Conservation (phyloP, 2,113 vertebrate species). For the Psilopsiagon aymara region DNA sequence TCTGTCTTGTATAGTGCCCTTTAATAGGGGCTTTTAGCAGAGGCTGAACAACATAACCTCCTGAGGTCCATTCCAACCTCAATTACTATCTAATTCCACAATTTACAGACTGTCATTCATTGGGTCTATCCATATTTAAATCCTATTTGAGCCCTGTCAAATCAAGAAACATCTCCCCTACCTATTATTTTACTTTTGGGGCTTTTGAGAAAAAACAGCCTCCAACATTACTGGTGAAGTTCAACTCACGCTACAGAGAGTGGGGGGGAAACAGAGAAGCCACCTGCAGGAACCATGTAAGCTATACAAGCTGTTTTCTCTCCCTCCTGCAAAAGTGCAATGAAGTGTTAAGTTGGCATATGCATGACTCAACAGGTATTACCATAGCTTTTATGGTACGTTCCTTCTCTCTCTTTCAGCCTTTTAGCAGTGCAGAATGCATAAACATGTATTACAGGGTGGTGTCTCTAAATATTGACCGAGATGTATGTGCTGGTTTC, state of each 20-base stretch:
- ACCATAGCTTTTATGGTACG: not conserved
- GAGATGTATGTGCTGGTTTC: not conserved
- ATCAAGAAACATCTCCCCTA: accelerated
- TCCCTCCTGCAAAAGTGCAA: not conserved
- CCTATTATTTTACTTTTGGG: not conserved
- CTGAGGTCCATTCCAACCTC: not conserved
- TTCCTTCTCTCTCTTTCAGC: not conserved
- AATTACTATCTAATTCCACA: not conserved
- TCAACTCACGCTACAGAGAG: not conserved
- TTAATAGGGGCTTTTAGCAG: not conserved
- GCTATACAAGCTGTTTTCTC: not conserved
- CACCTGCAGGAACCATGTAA: not conserved
- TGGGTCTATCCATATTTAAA: not conserved
- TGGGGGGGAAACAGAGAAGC: not conserved
- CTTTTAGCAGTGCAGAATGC: not conserved
- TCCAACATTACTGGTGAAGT: not conserved
- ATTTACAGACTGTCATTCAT: not conserved
- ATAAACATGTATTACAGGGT: not conserved
- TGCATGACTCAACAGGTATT: not conserved
- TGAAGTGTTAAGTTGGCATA: not conserved
- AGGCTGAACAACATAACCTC: not conserved
- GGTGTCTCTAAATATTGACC: not conserved
- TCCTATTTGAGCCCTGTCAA: not conserved
- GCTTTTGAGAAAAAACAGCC: not conserved
- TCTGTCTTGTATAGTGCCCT: not conserved